Percentiles rank a stretch among this genome's conserved stretches.
phyloP scores from a whole-genome alignment of 2,113 vertebrate genomes.

The Sturnira hondurensis region DNA sequence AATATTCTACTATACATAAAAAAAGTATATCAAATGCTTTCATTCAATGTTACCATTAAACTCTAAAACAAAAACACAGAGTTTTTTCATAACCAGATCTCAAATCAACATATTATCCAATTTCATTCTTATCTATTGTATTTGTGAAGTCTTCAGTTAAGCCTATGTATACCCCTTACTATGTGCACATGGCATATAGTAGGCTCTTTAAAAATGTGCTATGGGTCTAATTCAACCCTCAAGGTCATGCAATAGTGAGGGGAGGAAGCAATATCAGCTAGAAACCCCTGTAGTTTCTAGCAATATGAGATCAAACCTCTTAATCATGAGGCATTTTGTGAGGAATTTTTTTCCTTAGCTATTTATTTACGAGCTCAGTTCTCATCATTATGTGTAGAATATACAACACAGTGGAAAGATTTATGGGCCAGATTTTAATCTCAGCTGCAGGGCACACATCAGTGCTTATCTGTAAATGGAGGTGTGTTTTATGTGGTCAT shows the following conservation, averaged over 20 bases:
- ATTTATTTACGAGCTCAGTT: slow-evolving; percentile 55
- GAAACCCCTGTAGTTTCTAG: background rate
- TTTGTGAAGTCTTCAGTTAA: background rate
- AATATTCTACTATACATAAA: background rate
- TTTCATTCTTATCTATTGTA: background rate
- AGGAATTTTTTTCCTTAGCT: slow-evolving; percentile 21
- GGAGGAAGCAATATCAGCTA: background rate
- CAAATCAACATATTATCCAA: background rate
- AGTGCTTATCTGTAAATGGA: slow-evolving; percentile 61
- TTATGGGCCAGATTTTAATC: slow-evolving; percentile 68
- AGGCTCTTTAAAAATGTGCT: background rate
- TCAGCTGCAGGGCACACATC: slow-evolving; percentile 48
- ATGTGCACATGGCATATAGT: background rate
- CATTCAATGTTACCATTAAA: background rate
- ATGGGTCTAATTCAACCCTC: background rate
- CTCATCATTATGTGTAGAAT: slow-evolving; percentile 47
- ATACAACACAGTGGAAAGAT: slow-evolving; percentile 59
- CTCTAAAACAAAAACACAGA: background rate
- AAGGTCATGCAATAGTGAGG: background rate
- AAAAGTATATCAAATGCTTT: background rate
- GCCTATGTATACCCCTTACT: background rate
- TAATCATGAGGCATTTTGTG: slow-evolving; percentile 45
- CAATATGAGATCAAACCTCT: slow-evolving; percentile 47
- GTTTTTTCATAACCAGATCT: background rate
- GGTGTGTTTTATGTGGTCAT: slow-evolving; percentile 66